These are phyloP conservation scores for Temnothorax nylanderi DNA, from an alignment of 1,140 invertebrate species.

Conservation along the genomic window DNA sequence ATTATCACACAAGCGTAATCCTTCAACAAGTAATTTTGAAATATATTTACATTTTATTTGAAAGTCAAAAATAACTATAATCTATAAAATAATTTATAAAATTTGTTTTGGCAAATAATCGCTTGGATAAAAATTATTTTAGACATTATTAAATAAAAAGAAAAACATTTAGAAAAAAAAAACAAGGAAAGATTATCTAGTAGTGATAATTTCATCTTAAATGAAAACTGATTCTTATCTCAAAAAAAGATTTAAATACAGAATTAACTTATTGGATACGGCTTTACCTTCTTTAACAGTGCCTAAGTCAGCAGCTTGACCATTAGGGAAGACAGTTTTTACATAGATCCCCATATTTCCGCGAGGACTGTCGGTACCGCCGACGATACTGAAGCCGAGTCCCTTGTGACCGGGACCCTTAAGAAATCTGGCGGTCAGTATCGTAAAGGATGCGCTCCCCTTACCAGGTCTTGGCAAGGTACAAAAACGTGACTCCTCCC, in stretches of 20 bases:
- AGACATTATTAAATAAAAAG: background rate
- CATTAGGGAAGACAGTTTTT: constrained; percentile 95
- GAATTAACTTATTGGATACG: background rate
- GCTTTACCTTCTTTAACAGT: constrained; percentile 92
- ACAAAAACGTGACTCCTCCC: constrained; percentile 84
- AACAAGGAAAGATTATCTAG: background rate
- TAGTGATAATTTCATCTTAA: background rate
- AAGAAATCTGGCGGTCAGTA: constrained; percentile 88
- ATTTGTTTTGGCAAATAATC: background rate
- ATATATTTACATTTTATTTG: background rate
- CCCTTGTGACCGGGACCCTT: constrained; percentile 95
- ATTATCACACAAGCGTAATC: background rate
- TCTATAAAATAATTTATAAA: background rate
- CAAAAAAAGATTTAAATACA: background rate
- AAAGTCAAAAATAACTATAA: background rate
- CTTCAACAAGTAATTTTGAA: background rate
- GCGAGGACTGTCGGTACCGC: constrained; percentile 94
- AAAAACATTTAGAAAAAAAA: background rate
- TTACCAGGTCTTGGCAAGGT: constrained; percentile 85
- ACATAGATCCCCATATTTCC: constrained; percentile 97
- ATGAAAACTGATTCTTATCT: background rate
- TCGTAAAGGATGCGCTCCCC: constrained; percentile 83
- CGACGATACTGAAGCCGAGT: constrained; percentile 96
- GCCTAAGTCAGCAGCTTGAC: constrained; percentile 94
- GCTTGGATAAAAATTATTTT: background rate